A percentile compares a stretch with the other conserved stretches of the same genome.
Evolutionary conservation across 2,888 invertebrate genomes (phyloP).

Genomic region (Trissolcus brochymenae): DNA sequence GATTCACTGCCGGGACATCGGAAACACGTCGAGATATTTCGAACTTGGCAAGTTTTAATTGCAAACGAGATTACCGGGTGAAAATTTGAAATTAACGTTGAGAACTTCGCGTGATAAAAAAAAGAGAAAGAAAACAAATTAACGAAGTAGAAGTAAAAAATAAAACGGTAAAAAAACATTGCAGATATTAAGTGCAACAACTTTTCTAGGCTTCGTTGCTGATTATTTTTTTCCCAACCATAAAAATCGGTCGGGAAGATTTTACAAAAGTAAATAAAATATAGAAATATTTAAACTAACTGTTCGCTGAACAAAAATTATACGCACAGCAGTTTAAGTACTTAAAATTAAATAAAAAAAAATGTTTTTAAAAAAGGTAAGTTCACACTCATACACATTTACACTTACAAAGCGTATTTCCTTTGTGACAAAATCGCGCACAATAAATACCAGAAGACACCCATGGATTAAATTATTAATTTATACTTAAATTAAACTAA

Average conservation of each 20-base stretch:
- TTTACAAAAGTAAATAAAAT: not conserved
- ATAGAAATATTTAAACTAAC: too few relatives aligned
- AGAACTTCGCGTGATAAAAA: constrained; percentile 18
- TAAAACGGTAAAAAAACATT: not conserved
- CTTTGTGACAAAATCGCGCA: constrained; percentile 22
- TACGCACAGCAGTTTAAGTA: constrained; percentile 34
- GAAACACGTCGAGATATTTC: constrained; percentile 29
- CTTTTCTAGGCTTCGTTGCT: not conserved
- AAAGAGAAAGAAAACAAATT: not conserved
- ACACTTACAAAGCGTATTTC: constrained; percentile 35
- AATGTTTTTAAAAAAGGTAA: constrained; percentile 33
- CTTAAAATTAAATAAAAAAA: constrained; percentile 24
- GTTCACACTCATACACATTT: constrained; percentile 34
- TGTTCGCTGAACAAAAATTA: not conserved
- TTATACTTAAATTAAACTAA: constrained; percentile 26
- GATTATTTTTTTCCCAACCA: not conserved
- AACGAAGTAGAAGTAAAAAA: too few relatives aligned
- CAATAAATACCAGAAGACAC: constrained; percentile 47
- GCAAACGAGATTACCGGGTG: constrained; percentile 29
- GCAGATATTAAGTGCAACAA: not conserved
- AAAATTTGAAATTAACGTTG: constrained; percentile 30
- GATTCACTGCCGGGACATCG: constrained; percentile 17
- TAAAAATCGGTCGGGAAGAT: not conserved
- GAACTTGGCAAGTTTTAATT: constrained; percentile 35
- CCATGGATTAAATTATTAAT: constrained; percentile 7